Evolutionary conservation across 2,888 invertebrate species (phyloP).

Genomic region (Stegophylla sp.): DNA sequence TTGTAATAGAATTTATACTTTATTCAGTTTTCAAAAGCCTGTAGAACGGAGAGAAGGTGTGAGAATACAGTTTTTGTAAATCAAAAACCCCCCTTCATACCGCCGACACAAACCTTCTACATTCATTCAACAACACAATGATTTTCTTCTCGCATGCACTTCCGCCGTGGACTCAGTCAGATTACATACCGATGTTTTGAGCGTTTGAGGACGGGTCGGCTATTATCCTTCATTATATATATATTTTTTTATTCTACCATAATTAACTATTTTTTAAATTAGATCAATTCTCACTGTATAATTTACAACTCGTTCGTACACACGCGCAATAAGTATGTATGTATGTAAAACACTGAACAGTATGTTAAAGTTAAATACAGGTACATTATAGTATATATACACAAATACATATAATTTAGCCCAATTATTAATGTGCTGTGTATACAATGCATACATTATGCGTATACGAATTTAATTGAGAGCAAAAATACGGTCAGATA

Average conservation of each 20-base stretch:
- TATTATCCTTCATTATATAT: background rate
- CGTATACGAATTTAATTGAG: conserved; percentile 27
- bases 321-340: background rate
- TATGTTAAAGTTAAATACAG: background rate
- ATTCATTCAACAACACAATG: background rate
- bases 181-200: background rate
- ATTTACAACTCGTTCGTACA: background rate
- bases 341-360: conserved; percentile 10
- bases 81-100: background rate
- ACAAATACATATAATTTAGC: conserved; percentile 3
- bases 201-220: background rate
- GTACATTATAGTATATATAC: background rate
- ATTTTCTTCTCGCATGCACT: background rate
- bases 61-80: conserved; percentile 10
- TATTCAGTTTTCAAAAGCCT: conserved; percentile 25
- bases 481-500: conserved; percentile 11
- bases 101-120: background rate
- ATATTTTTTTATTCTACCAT: background rate
- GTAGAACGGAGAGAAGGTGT: background rate
- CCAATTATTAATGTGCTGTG: conserved; percentile 8
- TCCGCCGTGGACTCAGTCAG: background rate
- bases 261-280: conserved; percentile 11
- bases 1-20: conserved; percentile 10
- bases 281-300: background rate
- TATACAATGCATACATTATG: background rate